phyloP scores from a whole-genome alignment of 2,888 invertebrate genomes.

The Acanthosepion pharaonis region DNA sequence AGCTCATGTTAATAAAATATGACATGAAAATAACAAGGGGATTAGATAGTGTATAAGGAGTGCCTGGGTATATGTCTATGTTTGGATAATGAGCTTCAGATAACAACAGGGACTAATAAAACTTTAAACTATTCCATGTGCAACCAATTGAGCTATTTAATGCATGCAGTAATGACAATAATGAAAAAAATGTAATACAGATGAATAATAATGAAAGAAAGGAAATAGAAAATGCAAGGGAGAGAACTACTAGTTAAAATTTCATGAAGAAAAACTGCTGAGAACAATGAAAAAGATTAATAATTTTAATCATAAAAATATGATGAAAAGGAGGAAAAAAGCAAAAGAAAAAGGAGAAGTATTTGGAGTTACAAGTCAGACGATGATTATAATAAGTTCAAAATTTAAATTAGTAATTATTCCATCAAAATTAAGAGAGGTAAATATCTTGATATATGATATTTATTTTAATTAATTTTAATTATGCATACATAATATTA shows the following conservation, averaged over 20 bases:
- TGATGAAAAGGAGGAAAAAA: background rate
- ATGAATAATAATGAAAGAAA: background rate
- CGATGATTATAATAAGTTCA: background rate
- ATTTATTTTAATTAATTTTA: too few relatives aligned
- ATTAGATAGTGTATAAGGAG: background rate
- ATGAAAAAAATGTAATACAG: too few relatives aligned
- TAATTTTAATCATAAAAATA: background rate
- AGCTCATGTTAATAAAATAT: background rate
- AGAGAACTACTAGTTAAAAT: background rate
- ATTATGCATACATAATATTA: too few relatives aligned
- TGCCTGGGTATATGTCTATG: background rate
- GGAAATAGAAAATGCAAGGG: background rate
- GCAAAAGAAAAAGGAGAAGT: background rate
- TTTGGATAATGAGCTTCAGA: background rate
- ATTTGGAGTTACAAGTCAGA: background rate
- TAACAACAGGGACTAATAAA: background rate
- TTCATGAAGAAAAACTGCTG: background rate
- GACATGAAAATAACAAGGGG: background rate
- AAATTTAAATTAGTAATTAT: background rate
- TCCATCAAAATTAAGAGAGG: background rate
- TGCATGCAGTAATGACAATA: background rate
- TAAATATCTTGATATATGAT: too few relatives aligned
- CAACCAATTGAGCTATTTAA: background rate
- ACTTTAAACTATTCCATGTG: too few relatives aligned
- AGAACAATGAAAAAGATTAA: background rate